Conservation (phyloP, 1,140 invertebrate genomes). For the Hesperophylax magnus region DNA sequence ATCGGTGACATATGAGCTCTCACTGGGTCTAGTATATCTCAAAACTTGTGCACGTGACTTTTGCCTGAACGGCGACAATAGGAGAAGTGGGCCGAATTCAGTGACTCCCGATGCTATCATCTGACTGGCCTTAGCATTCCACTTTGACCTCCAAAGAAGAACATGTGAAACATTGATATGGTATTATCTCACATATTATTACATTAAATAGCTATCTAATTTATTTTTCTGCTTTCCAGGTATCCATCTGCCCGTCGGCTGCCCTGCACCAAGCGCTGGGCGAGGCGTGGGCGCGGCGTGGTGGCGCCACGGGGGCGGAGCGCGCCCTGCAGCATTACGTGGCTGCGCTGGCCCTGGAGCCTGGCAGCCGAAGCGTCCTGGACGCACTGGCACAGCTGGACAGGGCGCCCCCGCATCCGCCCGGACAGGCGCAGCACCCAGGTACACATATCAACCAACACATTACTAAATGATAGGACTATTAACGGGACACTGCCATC, state of each 20-base stretch:
- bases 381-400: slow-evolving; percentile 79
- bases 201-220: not conserved
- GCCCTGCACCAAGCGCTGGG: slow-evolving; percentile 79
- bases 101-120: no score
- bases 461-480: no score
- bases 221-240: slow-evolving; percentile 22
- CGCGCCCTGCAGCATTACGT: slow-evolving; percentile 81
- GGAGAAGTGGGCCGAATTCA: no score
- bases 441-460: slow-evolving; percentile 52
- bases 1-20: no score
- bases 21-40: no score
- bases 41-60: no score
- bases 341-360: slow-evolving; percentile 78
- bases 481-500: no score
- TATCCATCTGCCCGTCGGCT: slow-evolving; percentile 72
- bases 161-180: no score
- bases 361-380: slow-evolving; percentile 74
- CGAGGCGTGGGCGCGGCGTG: slow-evolving; percentile 71
- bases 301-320: slow-evolving; percentile 70
- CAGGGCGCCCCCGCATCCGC: slow-evolving; percentile 25
- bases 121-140: no score
- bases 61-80: no score
- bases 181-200: no score
- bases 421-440: slow-evolving; percentile 65
- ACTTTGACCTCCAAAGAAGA: no score